Percentiles rank a stretch among this genome's conserved stretches.
These are phyloP conservation scores for Drosophila neonasuta DNA, from an alignment of 2,888 invertebrate species.

Conservation along the genomic window DNA sequence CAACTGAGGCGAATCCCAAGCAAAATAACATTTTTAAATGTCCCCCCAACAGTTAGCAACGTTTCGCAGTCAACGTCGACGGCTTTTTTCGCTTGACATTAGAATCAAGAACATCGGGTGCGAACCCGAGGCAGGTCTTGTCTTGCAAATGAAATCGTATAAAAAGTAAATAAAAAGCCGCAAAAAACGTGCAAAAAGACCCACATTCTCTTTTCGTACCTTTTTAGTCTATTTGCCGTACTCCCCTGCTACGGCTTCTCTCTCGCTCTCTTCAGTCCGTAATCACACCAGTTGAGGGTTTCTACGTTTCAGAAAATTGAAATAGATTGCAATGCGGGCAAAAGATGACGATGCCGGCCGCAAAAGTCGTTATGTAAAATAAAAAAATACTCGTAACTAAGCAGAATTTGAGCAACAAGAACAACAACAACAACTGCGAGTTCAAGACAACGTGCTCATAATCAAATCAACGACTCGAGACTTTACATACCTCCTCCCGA, in stretches of 20 bases:
- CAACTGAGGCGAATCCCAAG: conserved; percentile 54
- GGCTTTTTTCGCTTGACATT: conserved; percentile 11
- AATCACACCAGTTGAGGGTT: conserved; percentile 22
- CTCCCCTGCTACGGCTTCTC: not conserved
- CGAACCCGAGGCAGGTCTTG: conserved; percentile 11
- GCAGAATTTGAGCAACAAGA: conserved; percentile 31
- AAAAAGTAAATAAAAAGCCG: conserved; percentile 10
- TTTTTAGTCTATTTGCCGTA: conserved; percentile 8
- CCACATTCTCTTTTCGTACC: conserved; percentile 43
- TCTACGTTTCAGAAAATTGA: conserved; percentile 61
- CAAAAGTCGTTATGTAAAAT: conserved; percentile 61
- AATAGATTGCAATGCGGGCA: conserved; percentile 35
- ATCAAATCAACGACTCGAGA: conserved; percentile 14
- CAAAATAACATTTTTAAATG: conserved; percentile 59
- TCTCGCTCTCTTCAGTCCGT: not conserved
- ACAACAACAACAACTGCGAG: not conserved
- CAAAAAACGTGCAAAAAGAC: conserved; percentile 57
- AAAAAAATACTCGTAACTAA: conserved; percentile 9
- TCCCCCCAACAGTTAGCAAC: not conserved
- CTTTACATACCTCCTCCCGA: not conserved
- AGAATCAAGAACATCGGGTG: conserved; percentile 20
- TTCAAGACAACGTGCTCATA: conserved; percentile 43
- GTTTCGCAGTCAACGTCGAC: conserved; percentile 14
- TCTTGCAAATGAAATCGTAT: conserved; percentile 27
- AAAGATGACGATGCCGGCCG: conserved; percentile 54